phyloP scores from a whole-genome alignment of 2,113 vertebrate species.

The Tinamus guttatus region DNA sequence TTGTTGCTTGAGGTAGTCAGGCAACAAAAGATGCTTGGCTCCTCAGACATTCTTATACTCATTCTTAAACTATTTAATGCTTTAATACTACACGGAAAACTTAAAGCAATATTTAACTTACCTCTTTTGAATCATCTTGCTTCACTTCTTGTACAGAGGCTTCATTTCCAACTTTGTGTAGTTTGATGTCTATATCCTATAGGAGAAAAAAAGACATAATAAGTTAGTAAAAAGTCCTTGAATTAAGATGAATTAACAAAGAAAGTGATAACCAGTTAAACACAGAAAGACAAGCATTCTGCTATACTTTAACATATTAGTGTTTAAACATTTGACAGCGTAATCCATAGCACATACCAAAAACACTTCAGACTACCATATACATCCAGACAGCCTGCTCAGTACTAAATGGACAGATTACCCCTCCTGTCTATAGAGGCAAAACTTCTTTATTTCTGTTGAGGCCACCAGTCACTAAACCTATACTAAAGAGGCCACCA shows the following conservation, averaged over 20 bases:
- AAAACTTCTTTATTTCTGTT: not conserved
- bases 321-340: not conserved
- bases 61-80: not conserved
- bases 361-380: not conserved
- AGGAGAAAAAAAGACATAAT: not conserved
- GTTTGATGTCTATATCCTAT: slow-evolving; percentile 70
- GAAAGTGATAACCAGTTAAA: not conserved
- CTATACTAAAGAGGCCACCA: not conserved
- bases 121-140: slow-evolving; percentile 84
- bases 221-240: not conserved
- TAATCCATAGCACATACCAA: not conserved
- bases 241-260: not conserved
- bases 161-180: slow-evolving; percentile 59
- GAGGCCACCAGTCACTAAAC: not conserved
- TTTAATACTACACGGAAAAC: not conserved
- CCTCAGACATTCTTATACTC: not conserved
- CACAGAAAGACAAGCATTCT: not conserved
- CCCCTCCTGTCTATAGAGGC: not conserved
- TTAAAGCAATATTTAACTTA: slow-evolving; percentile 49
- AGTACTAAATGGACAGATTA: not conserved
- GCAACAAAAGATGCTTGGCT: not conserved
- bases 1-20: too few relatives aligned
- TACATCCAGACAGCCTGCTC: not conserved
- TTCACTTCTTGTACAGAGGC: slow-evolving; percentile 74
- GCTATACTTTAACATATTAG: not conserved